Evolutionary conservation across 2,888 invertebrate genomes (phyloP).

Genomic region (Norana najaformis): DNA sequence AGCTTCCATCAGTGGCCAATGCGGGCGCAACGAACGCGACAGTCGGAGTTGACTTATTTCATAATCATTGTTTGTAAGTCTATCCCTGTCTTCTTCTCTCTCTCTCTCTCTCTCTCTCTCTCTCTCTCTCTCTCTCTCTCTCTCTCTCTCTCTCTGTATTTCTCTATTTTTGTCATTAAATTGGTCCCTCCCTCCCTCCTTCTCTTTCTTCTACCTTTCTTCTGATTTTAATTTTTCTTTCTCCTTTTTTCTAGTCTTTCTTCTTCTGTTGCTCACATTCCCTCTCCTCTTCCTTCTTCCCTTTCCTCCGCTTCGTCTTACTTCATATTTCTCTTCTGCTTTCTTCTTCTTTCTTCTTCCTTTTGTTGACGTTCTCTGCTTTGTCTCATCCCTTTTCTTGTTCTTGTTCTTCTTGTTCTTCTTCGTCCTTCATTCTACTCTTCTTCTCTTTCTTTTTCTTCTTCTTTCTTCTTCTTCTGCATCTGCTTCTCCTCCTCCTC

Average conservation of each 20-base stretch:
- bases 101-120: no score
- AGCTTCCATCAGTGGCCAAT: no score
- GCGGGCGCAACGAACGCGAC: no score
- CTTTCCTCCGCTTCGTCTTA: neutral
- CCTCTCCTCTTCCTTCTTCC: no score
- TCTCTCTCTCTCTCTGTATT: no score
- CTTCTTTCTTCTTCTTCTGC: neutral
- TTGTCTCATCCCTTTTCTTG: constrained; percentile 20
- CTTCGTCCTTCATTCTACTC: neutral
- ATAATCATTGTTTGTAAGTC: no score
- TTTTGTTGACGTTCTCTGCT: neutral
- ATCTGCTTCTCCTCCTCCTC: neutral
- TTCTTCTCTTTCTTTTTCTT: constrained; percentile 10
- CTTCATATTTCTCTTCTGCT: neutral
- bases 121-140: no score
- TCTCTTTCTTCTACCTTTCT: neutral
- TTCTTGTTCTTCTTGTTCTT: constrained; percentile 22
- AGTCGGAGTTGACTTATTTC: no score
- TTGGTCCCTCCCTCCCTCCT: neutral
- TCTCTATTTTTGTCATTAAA: neutral
- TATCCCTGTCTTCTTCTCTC: no score
- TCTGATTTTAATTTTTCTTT: no score
- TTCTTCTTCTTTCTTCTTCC: neutral
- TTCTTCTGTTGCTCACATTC: no score
- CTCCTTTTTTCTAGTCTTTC: no score